Base-by-base conservation (phyloP, 2,888 invertebrate species). In the Scaptomyza flava region DNA sequence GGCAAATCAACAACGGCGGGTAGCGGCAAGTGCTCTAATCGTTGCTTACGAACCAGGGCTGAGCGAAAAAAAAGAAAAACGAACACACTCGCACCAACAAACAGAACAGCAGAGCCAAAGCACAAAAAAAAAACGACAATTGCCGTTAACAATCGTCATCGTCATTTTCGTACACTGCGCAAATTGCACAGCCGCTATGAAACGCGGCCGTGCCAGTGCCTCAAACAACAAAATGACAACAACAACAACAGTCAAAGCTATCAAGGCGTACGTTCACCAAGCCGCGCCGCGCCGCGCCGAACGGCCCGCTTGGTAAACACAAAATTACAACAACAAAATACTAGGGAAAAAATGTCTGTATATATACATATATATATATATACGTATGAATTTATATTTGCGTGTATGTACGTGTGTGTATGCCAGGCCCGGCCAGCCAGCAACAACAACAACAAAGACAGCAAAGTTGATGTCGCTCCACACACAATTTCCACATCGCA, bases 121-220 rank as follows among this genome's bases (percentile, higher is more conserved):
- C 34, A 51, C 23, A 33, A 33, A 17, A 47, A 48, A 62, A 60
- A 68, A 83, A 78, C 81, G 72, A 84, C 82, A 78, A 81, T 79
- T 83, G 81, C 81, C 84, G 81, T 81, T 81, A 83, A 81, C 84
- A 81, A 79, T 81, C 81, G 81, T 81, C 81, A 80, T 74, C 79
- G 77, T 76, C 77, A 72, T 75, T 75, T 75, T 76, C 75, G 72
- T 76, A 83, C 84, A 83, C 84, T 84, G 81, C 81, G 81, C 84
- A 82, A 82, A 82, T 82, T 84, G 85, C 81, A 84, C 68, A 68
- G 75, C 79, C 79, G 67, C 81, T 79, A 84, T 77, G 79, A 86
- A 78, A 87, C 79, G 77, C 84, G 84, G 84, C 79, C 81, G 84
- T 79, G 82, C 81, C 72, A 72, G 70, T 73, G 74, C 77, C 74